Conservation (phyloP, 2,797 vertebrate species). For the Sebastes iracundus region DNA sequence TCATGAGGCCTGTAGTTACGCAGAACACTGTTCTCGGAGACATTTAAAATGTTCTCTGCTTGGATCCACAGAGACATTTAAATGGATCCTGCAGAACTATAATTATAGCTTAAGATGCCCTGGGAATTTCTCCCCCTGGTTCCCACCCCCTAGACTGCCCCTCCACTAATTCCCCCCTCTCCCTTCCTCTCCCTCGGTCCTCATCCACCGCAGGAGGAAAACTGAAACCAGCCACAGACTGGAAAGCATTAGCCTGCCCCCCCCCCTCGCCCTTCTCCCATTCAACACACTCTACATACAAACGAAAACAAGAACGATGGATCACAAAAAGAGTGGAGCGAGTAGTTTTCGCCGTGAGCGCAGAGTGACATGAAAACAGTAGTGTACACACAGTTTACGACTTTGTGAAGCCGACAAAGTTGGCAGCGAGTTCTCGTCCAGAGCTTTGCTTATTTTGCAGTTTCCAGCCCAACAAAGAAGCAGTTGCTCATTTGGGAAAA, state of each 20-base stretch:
- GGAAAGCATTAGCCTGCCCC: slow-evolving; percentile 73
- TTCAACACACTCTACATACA: slow-evolving; percentile 50
- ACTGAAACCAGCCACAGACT: slow-evolving; percentile 79
- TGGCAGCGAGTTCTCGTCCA: slow-evolving; percentile 37
- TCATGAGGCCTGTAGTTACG: background rate
- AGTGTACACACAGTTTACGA: slow-evolving; percentile 28
- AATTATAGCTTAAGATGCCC: slow-evolving; percentile 33
- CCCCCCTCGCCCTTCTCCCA: background rate
- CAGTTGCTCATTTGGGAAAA: slow-evolving; percentile 51
- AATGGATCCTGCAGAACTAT: slow-evolving; percentile 27
- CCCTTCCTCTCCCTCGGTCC: slow-evolving; percentile 39
- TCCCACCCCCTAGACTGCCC: slow-evolving; percentile 6
- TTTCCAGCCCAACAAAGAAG: slow-evolving; percentile 64
- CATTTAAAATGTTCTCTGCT: background rate
- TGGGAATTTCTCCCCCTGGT: slow-evolving; percentile 58
- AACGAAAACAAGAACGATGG: slow-evolving; percentile 41
- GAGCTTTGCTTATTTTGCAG: slow-evolving; percentile 60
- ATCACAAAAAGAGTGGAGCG: slow-evolving; percentile 13
- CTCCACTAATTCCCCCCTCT: slow-evolving; percentile 26
- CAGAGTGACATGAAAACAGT: slow-evolving; percentile 35
- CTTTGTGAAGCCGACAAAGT: slow-evolving; percentile 27
- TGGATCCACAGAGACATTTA: slow-evolving; percentile 11
- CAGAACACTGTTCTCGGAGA: slow-evolving; percentile 1
- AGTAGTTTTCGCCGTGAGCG: background rate
- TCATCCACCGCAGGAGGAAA: slow-evolving; percentile 71